Base-by-base conservation (phyloP, 2,888 invertebrate genomes). In the Phrixothrix hirtus region DNA sequence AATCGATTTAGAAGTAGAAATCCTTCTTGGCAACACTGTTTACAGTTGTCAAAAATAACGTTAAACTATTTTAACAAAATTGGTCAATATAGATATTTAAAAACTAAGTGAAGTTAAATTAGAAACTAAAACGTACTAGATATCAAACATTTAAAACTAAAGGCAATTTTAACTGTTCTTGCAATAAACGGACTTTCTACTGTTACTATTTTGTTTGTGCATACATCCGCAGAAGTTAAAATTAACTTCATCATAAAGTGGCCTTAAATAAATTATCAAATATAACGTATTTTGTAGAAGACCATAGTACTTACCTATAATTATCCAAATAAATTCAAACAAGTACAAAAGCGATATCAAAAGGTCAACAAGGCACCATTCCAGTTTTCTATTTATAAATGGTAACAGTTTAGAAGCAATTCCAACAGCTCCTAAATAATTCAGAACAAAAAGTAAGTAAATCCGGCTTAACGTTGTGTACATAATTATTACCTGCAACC, bases 311-410 rank as follows among this genome's bases (percentile, higher is more conserved):
- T 36, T 21, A 53, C 53, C 53, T 32, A 53, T 4, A 32, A 53
- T 53, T n/a, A 41, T 42, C 53, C 53, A 53, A n/a, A 48, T 21
- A 26, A 47, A 32, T 34, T 53, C 53, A 25, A 53, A 47, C 5
- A 48, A 4, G 27, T 38, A 47, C 13, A 45, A 31, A 3, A 43
- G 9, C 12, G 21, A 43, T 11, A 48, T 30, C 15, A 47, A 2
- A 13, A 29, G 14, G 31, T 9, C 30, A 2, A 47, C 2, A 15
- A 47, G 10, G 3, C 14, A 9, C 29, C 26, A 29, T 5, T 53
- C 37, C 2, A 43, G 16, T 42, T 47, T 48, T 1, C 38, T 16
- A 21, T 53, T 53, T 6, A 47, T 21, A n/a, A 53, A 38, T 11
- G 53, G 53, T 9, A 53, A 11, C 6, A 43, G 1, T 30, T 48